Conservation (phyloP, 2,113 vertebrate species). For the Tachycineta bicolor region DNA sequence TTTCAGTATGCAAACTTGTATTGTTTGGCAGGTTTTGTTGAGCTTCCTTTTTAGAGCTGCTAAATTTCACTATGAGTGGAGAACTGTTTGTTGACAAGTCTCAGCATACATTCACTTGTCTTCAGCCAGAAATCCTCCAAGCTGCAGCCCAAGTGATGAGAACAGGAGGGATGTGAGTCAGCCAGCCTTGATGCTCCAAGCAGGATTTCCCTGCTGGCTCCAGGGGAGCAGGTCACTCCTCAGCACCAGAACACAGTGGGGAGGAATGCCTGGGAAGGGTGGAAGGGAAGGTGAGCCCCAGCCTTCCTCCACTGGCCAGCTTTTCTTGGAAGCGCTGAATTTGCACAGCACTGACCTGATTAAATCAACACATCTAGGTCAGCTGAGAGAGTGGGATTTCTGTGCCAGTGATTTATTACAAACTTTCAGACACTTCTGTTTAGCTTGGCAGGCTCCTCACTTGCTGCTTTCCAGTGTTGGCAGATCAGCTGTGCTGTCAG, state of each 20-base stretch:
- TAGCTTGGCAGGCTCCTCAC: conserved; percentile 46
- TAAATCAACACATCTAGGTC: not conserved
- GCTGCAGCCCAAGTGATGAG: not conserved
- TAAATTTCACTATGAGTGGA: not conserved
- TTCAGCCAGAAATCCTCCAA: conserved; percentile 11
- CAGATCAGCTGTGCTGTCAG: not conserved
- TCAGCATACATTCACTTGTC: not conserved
- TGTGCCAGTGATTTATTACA: not conserved
- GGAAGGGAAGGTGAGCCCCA: not conserved
- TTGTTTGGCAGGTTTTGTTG: not conserved
- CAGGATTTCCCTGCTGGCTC: conserved; percentile 1
- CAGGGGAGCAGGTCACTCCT: not conserved
- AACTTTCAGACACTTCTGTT: conserved; percentile 31
- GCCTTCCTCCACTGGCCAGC: not conserved
- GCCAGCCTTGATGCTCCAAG: not conserved
- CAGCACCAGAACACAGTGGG: not conserved
- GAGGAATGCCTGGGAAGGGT: not conserved
- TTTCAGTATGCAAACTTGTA: not conserved
- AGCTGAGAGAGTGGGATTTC: conserved; percentile 23
- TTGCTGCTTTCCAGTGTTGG: conserved; percentile 40
- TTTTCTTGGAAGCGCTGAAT: accelerated
- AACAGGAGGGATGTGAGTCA: not conserved
- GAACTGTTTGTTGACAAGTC: conserved; percentile 25
- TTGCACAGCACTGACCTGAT: not conserved
- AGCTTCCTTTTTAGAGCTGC: not conserved